Percentiles rank a stretch among this genome's conserved stretches.
Conservation (phyloP, 2,113 vertebrate species). For the Carlito syrichta region DNA sequence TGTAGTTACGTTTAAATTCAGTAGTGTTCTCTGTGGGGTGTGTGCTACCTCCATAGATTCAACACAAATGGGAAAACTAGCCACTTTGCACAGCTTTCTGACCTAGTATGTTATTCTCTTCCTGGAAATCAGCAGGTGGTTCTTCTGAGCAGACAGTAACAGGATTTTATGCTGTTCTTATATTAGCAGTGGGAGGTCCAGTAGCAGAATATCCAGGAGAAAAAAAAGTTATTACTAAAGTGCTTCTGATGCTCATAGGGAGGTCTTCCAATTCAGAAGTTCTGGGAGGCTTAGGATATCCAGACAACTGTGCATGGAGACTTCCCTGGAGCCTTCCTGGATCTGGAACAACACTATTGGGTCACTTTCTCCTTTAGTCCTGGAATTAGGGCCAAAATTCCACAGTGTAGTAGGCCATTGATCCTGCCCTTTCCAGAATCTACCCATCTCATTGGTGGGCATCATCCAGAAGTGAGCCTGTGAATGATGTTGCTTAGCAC, state of each 20-base stretch:
- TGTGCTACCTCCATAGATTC: not conserved
- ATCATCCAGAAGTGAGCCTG: not conserved
- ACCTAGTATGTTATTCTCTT: not conserved
- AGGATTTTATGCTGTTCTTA: slow-evolving; percentile 6
- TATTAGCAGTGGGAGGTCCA: not conserved
- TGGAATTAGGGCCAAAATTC: slow-evolving; percentile 13
- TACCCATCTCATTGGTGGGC: not conserved
- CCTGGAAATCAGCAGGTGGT: not conserved
- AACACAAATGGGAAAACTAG: not conserved
- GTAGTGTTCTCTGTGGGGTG: not conserved
- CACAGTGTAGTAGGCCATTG: not conserved
- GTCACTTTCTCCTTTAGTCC: slow-evolving; percentile 3
- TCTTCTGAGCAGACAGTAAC: not conserved
- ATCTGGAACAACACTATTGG: not conserved
- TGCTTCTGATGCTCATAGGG: not conserved
- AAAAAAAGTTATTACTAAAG: slow-evolving; percentile 18
- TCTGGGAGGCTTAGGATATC: not conserved
- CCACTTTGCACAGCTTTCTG: not conserved
- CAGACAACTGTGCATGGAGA: not conserved
- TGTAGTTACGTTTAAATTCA: not conserved
- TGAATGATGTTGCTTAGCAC: not conserved
- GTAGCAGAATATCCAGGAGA: not conserved
- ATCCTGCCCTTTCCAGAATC: not conserved
- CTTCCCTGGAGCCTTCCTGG: slow-evolving; percentile 3
- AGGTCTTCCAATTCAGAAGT: slow-evolving; percentile 5